Conservation (phyloP, 2,888 invertebrate genomes). For the Xylocampa areola region DNA sequence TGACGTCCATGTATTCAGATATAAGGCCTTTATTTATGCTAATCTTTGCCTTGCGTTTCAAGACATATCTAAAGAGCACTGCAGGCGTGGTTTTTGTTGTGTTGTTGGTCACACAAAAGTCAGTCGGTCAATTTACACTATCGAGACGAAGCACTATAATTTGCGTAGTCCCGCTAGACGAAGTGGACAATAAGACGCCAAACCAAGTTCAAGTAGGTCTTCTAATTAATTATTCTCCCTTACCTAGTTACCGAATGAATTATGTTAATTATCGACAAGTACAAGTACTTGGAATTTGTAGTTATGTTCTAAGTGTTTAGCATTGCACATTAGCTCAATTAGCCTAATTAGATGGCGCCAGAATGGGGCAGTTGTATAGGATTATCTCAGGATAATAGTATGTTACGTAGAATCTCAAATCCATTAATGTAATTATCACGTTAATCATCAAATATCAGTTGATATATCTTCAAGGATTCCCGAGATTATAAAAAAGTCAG, state of each 20-base stretch:
- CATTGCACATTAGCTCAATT: slow-evolving; percentile 48
- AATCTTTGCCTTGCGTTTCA: slow-evolving; percentile 24
- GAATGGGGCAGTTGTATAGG: slow-evolving; percentile 18
- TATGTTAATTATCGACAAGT: slow-evolving; percentile 40
- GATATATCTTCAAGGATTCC: neutral
- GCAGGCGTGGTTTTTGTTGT: too few relatives aligned
- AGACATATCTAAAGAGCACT: slow-evolving; percentile 35
- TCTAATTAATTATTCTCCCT: slow-evolving; percentile 5
- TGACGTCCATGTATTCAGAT: slow-evolving; percentile 46
- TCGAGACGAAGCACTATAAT: slow-evolving; percentile 1
- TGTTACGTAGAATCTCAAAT: neutral
- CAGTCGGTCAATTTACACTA: too few relatives aligned
- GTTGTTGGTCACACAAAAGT: too few relatives aligned
- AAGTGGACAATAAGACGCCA: neutral
- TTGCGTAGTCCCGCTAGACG: slow-evolving; percentile 13
- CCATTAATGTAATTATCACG: neutral
- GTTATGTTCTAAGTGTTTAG: slow-evolving; percentile 46
- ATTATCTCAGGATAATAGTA: slow-evolving; percentile 30
- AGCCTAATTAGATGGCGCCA: slow-evolving; percentile 45
- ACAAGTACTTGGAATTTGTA: slow-evolving; percentile 37
- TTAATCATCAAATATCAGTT: neutral
- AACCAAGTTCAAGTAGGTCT: neutral
- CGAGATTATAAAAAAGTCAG: neutral
- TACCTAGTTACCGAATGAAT: slow-evolving; percentile 27
- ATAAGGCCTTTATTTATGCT: slow-evolving; percentile 43